Evolutionary conservation across 2,888 invertebrate species (phyloP), one percentile per base, ranked within the genome.

Genomic region (Eupithecia pulchellata): DNA sequence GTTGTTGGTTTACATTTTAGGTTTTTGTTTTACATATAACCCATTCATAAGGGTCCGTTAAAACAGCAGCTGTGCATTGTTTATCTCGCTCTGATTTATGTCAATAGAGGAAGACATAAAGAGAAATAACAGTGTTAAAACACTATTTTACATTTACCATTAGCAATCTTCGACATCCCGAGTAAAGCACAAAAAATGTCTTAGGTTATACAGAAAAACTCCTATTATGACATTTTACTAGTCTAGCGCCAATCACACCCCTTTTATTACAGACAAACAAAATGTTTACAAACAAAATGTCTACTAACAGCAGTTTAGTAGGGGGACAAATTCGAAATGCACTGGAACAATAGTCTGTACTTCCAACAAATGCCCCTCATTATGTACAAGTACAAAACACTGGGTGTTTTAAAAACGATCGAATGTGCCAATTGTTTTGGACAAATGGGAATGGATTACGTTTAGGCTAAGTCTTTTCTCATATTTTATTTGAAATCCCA

Each of bases 321-420:
- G 57, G 4, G 25, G 25, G 11, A 57, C 57, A 57, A 57, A 57
- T 57, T 57, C 5, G 14, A 1, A 29, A 29, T 17, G 63, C 52
- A 64, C 30, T 32, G 52, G 47, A 57, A 34, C 55, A 36, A 57
- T 36, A 47, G 57, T 57, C 29, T 57, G 32, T 17, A 39, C 62
- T 57, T 39, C 60, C 30, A 42, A 39, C 67, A 30, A 65, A 69
- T 39, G 36, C 29, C 13, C 57, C 72, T 69, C 77, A 77, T 76
- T 76, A 71, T 71, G 75, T 71, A 72, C 77, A 73, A 78, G 79
- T 52, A 79, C 77, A 66, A 74, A 79, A 52, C 25, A 52, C 52
- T 52, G 52, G 52, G 78, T 80, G 80, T 75, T 83, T 85, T 84
- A 85, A 86, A 89, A 87, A 88, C 84, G 85, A 86, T 83, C 83